Conservation (phyloP, 2,113 vertebrate species). For the Sceloporus undulatus region DNA sequence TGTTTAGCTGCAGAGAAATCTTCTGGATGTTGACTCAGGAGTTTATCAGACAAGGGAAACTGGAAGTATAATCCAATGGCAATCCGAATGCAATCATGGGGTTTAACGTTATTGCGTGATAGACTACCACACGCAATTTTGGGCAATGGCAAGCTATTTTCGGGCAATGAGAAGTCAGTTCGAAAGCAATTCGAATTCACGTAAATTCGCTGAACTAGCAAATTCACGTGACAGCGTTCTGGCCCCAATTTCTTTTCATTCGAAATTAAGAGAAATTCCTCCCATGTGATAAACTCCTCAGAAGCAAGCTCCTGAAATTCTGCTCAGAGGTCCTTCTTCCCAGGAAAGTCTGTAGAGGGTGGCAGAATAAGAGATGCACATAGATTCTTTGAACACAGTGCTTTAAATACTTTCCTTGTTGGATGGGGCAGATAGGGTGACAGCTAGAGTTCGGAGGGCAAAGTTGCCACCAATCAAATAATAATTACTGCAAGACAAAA, state of each 20-base stretch:
- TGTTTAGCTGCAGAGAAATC: not conserved
- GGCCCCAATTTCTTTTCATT: no score
- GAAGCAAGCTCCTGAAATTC: not conserved
- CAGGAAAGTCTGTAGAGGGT: not conserved
- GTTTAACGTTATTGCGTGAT: no score
- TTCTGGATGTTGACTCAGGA: not conserved
- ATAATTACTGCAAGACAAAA: constrained; percentile 79
- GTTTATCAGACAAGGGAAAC: not conserved
- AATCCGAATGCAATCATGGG: no score
- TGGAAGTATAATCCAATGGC: no score
- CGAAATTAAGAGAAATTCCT: no score
- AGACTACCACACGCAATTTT: no score
- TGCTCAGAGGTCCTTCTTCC: not conserved
- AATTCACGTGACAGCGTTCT: no score
- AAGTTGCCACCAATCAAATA: constrained; percentile 68
- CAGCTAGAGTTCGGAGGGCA: constrained; percentile 53
- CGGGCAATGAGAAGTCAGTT: no score
- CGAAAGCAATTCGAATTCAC: no score
- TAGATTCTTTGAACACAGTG: not conserved
- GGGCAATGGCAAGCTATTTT: no score
- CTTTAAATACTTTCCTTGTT: not conserved
- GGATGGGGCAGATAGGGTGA: not conserved
- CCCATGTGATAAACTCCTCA: not conserved
- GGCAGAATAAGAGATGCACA: not conserved
- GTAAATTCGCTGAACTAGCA: no score